Base-by-base conservation (phyloP, 2,797 vertebrate genomes). In the Nyctalus aviator region DNA sequence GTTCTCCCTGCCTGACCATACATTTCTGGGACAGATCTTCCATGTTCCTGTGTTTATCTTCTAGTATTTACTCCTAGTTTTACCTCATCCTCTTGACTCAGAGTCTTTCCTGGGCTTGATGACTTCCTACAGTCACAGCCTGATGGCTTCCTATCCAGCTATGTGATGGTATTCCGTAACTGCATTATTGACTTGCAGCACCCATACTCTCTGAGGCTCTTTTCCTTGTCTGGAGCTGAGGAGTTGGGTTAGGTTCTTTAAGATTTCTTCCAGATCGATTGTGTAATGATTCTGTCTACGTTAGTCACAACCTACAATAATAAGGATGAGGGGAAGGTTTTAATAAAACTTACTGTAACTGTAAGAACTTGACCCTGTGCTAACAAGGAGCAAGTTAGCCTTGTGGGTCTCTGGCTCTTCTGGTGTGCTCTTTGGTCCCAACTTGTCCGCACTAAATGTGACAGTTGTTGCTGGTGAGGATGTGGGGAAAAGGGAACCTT, bases 101-200 rank as follows among this genome's bases (percentile, higher is more conserved):
- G 30, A 62, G 12, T 95, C 21, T 44, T 88, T 32, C 35, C 72
- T 46, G 59, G n/a, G 10, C 12, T 66, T 25, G 48, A 53, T 62
- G 35, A 37, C 15, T 59, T 79, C 37, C 12, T 37, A 0, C 1
- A 23, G 13, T 41, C 68, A 53, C 66, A 73, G 27, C 32, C 30
- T 30, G 57, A 57, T 5, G 50, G 37, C 41, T 55, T 90, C 46
- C 18, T 41, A 25, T 35, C 17, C 10, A 41, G 5, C 1, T 6
- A 27, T 4, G 27, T 8, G 13, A 13, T 20, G 13, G 10, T 46
- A 5, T 32, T n/a, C 4, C 0, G 1, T 46, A 37, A 35, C 2
- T 27, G 30, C 30, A 12, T 35, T 14, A 37, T 44, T 5, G 5
- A 4, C 41, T 35, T 84, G 25, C 0, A 0, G n/a, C 9, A 30